Evolutionary conservation across 2,113 vertebrate genomes (phyloP).

Genomic region (Macaca fascicularis): DNA sequence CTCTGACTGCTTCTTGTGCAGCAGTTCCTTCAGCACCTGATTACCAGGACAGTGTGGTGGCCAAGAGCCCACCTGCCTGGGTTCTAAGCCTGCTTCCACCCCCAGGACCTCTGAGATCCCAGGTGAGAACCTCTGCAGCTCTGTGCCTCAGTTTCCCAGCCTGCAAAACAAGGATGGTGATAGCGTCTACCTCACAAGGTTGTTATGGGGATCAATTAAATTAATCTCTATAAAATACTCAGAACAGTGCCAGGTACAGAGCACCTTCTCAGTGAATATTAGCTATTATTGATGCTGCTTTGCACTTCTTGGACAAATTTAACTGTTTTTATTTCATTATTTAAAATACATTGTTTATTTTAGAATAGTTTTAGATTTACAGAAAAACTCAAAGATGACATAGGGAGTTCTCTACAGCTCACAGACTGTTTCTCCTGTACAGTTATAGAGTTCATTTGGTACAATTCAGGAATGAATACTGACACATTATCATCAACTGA

Average conservation of each 20-base stretch:
- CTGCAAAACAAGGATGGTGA: not conserved
- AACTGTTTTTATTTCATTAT: not conserved
- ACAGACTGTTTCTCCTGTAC: not conserved
- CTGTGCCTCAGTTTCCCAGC: not conserved
- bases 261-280: not conserved
- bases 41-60: not conserved
- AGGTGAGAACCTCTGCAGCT: not conserved
- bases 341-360: not conserved
- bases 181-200: not conserved
- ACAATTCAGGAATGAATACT: not conserved
- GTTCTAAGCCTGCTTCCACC: too few species aligned
- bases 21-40: not conserved
- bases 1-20: not conserved
- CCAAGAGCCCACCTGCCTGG: not conserved
- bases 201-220: not conserved
- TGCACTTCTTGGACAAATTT: not conserved
- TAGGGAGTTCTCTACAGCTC: not conserved
- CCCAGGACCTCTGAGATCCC: not conserved
- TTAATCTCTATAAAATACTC: not conserved
- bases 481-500: not conserved
- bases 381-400: not conserved
- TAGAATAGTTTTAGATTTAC: not conserved
- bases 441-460: not conserved
- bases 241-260: not conserved
- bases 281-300: not conserved